Evolutionary conservation across 2,888 invertebrate species (phyloP).

Genomic region (Panzeria rudis): DNA sequence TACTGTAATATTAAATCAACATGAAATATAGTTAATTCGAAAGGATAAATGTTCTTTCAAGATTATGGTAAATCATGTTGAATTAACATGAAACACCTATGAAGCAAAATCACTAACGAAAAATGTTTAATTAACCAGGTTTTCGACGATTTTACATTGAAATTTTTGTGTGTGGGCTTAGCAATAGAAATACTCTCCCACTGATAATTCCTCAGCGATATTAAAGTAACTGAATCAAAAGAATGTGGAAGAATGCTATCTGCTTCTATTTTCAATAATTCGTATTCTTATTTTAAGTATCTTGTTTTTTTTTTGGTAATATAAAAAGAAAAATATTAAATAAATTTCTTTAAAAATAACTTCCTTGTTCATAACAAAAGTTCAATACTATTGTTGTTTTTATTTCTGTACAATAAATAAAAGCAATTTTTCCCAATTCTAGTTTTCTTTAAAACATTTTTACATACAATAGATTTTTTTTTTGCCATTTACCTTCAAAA

Average conservation of each 20-base stretch:
- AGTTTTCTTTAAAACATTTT: conserved; percentile 9
- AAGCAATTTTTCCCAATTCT: background rate
- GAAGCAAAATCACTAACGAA: too few relatives aligned
- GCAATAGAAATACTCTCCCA: background rate
- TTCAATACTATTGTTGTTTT: conserved; percentile 9
- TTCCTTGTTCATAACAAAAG: conserved; percentile 32
- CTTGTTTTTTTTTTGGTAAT: background rate
- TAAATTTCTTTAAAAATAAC: conserved; percentile 23
- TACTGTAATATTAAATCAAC: too few relatives aligned
- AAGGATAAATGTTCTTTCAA: too few relatives aligned
- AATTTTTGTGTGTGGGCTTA: too few relatives aligned
- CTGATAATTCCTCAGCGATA: background rate
- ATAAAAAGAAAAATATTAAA: background rate
- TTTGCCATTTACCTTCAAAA: conserved; percentile 21
- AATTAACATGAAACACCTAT: too few relatives aligned
- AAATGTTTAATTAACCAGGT: too few relatives aligned
- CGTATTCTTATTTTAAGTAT: background rate
- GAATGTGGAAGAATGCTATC: background rate
- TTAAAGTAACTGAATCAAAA: background rate
- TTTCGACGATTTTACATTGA: too few relatives aligned
- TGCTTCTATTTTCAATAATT: background rate
- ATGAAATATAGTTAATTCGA: too few relatives aligned
- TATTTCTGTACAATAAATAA: conserved; percentile 2
- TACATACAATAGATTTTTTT: conserved; percentile 54
- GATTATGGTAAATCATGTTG: too few relatives aligned